phyloP scores from a whole-genome alignment of 2,797 vertebrate species.

The Sebastes diaconus region DNA sequence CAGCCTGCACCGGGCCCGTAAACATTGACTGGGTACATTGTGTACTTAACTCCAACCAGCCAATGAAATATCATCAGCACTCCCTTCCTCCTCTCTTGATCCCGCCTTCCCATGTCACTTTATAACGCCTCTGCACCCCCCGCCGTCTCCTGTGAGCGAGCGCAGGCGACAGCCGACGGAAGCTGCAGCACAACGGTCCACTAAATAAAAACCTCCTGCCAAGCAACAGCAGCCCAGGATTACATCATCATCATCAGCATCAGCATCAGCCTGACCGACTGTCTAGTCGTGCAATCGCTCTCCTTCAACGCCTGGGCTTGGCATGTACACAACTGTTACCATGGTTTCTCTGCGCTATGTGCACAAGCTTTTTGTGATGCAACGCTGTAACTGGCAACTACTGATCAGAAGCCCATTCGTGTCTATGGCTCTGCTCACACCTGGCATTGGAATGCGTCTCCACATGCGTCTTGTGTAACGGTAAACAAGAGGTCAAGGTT shows the following conservation, averaged over 20 bases:
- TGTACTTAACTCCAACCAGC: slow-evolving; percentile 43
- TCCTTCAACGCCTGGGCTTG: background rate
- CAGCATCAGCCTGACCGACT: background rate
- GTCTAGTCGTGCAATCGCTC: background rate
- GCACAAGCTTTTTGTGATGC: background rate
- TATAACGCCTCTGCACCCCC: background rate
- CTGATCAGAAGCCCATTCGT: background rate
- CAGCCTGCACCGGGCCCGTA: background rate
- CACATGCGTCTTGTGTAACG: too few relatives aligned
- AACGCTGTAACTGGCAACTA: background rate
- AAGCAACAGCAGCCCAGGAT: slow-evolving; percentile 5
- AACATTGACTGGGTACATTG: slow-evolving; percentile 34
- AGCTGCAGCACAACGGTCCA: background rate
- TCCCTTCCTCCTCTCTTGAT: background rate
- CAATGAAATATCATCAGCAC: slow-evolving; percentile 52
- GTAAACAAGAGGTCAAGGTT: background rate
- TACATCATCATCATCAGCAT: slow-evolving; percentile 4
- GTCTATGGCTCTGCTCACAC: background rate
- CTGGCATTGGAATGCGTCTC: too few relatives aligned
- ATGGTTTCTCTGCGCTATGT: background rate
- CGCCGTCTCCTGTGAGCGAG: background rate
- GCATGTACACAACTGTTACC: slow-evolving; percentile 4
- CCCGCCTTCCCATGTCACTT: slow-evolving; percentile 30
- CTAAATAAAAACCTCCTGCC: background rate
- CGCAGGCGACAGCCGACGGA: background rate